phyloP scores from a whole-genome alignment of 2,888 invertebrate species.

The Malachius bipustulatus region DNA sequence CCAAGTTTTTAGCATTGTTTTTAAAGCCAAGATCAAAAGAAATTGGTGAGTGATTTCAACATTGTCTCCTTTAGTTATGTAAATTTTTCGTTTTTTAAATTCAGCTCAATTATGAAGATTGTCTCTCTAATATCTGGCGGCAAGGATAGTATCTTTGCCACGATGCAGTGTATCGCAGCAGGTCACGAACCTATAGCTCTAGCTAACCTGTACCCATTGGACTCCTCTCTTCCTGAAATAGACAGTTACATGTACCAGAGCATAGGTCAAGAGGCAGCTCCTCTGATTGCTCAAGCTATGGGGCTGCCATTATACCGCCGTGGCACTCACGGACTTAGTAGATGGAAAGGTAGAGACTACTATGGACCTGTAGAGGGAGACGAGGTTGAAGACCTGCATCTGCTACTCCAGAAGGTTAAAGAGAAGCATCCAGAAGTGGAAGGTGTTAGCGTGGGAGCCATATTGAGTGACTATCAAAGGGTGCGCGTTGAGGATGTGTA shows the following conservation, averaged over 20 bases:
- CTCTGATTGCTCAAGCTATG: constrained; percentile 87
- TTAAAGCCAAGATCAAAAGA: too few relatives aligned
- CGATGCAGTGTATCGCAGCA: constrained; percentile 94
- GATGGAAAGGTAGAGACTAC: constrained; percentile 67
- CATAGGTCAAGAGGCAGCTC: constrained; percentile 91
- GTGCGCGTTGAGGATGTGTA: constrained; percentile 96
- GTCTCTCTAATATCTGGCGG: constrained; percentile 92
- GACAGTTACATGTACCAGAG: constrained; percentile 93
- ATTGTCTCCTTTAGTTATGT: too few relatives aligned
- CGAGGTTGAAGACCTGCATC: constrained; percentile 95
- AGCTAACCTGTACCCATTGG: constrained; percentile 85
- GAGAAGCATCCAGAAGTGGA: constrained; percentile 50
- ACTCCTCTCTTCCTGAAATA: constrained; percentile 53
- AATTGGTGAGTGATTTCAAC: too few relatives aligned
- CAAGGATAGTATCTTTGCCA: constrained; percentile 98
- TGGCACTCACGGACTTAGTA: constrained; percentile 73
- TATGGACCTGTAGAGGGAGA: constrained; percentile 76
- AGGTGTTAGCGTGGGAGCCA: constrained; percentile 95
- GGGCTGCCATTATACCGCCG: constrained; percentile 80
- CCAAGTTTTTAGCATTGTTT: too few relatives aligned
- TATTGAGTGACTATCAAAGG: constrained; percentile 96
- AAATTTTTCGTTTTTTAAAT: too few relatives aligned
- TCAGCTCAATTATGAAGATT: too few relatives aligned
- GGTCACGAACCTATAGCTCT: constrained; percentile 93
- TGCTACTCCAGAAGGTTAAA: constrained; percentile 64